Conservation (phyloP, 2,113 vertebrate species). For the Urocolius indicus region DNA sequence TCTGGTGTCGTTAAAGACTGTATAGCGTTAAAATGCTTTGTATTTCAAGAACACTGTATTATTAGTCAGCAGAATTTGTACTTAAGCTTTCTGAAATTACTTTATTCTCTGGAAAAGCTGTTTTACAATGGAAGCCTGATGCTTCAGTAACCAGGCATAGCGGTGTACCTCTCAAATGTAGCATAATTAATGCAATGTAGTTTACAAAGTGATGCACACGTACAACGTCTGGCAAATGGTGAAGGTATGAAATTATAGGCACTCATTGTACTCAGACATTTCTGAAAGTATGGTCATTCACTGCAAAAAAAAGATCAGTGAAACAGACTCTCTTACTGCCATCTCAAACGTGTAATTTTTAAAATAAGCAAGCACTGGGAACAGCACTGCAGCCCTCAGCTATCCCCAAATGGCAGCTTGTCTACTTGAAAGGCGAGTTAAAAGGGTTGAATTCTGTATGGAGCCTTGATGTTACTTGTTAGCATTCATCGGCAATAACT, state of each 20-base stretch:
- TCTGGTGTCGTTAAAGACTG: neutral
- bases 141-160: neutral
- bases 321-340: neutral
- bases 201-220: neutral
- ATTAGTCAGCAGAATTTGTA: neutral
- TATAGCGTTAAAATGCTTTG: neutral
- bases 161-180: neutral
- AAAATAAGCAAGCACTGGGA: neutral
- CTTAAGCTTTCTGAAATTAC: conserved; percentile 10
- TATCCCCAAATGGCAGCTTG: neutral
- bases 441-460: neutral
- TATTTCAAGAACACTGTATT: neutral
- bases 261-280: neutral
- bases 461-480: neutral
- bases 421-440: neutral
- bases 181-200: neutral
- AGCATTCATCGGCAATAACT: neutral
- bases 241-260: neutral
- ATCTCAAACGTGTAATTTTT: neutral
- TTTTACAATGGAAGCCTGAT: neutral
- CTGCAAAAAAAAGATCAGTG: neutral
- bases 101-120: neutral
- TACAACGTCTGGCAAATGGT: neutral
- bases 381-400: neutral
- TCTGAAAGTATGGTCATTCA: neutral